phyloP scores from a whole-genome alignment of 2,888 invertebrate species.

The Sarcophaga caerulescens region DNA sequence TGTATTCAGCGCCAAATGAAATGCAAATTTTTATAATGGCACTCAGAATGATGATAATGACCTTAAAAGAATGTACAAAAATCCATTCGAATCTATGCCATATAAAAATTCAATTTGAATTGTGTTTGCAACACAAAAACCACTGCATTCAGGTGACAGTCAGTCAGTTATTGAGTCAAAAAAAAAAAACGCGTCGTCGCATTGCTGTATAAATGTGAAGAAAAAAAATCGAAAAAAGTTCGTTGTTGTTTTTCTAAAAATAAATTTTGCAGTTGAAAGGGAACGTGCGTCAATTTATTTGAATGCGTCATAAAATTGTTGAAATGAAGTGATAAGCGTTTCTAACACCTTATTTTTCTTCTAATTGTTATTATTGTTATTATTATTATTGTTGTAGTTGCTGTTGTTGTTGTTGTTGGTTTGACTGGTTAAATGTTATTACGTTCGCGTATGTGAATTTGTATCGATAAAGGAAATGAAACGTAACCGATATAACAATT shows the following conservation, averaged over 20 bases:
- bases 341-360: constrained; percentile 48
- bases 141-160: too few species aligned
- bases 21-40: neutral
- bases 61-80: constrained; percentile 24
- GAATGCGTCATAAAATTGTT: constrained; percentile 63
- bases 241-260: constrained; percentile 26
- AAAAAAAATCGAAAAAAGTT: neutral
- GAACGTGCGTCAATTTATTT: constrained; percentile 52
- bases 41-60: constrained; percentile 44
- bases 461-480: constrained; percentile 8
- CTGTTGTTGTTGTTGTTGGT: neutral
- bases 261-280: constrained; percentile 18
- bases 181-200: neutral
- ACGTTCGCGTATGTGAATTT: neutral
- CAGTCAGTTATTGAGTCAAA: neutral
- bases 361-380: constrained; percentile 18
- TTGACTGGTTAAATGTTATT: neutral
- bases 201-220: constrained; percentile 1
- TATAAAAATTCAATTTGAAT: too few species aligned
- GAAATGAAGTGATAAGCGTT: constrained; percentile 63
- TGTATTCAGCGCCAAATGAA: neutral
- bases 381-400: neutral
- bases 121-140: too few species aligned
- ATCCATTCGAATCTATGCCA: neutral
- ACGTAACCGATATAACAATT: constrained; percentile 22